phyloP scores from a whole-genome alignment of 2,113 vertebrate species.

The Corydoras maculifer region DNA sequence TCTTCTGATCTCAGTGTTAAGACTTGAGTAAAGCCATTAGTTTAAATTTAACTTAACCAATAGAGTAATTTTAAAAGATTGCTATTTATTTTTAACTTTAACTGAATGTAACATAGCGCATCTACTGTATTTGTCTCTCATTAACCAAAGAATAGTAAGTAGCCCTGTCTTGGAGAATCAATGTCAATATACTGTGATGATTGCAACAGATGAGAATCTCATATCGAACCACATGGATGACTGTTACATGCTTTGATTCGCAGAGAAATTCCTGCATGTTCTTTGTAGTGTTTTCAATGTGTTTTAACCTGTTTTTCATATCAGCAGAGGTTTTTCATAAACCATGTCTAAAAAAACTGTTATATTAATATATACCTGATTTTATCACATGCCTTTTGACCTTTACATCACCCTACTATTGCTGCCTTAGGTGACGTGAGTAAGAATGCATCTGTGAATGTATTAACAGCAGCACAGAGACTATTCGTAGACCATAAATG shows the following conservation, averaged over 20 bases:
- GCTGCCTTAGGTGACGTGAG: slow-evolving; percentile 20
- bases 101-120: too few relatives aligned
- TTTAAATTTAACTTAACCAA: too few relatives aligned
- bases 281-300: slow-evolving; percentile 16
- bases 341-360: too few relatives aligned
- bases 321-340: background rate
- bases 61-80: too few relatives aligned
- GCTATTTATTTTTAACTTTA: too few relatives aligned
- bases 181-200: background rate
- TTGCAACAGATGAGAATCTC: background rate
- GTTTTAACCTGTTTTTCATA: slow-evolving; percentile 1
- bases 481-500: too few relatives aligned
- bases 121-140: slow-evolving; percentile 10
- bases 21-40: too few relatives aligned
- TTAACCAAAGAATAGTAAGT: slow-evolving; percentile 15
- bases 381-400: slow-evolving; percentile 15
- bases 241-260: slow-evolving; percentile 6
- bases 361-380: background rate
- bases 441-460: background rate
- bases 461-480: background rate
- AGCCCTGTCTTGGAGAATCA: background rate
- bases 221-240: slow-evolving; percentile 15
- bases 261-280: slow-evolving; percentile 12
- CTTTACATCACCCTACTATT: slow-evolving; percentile 4
- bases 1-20: background rate